Conservation (phyloP, 2,113 vertebrate genomes). For the Menura novaehollandiae region DNA sequence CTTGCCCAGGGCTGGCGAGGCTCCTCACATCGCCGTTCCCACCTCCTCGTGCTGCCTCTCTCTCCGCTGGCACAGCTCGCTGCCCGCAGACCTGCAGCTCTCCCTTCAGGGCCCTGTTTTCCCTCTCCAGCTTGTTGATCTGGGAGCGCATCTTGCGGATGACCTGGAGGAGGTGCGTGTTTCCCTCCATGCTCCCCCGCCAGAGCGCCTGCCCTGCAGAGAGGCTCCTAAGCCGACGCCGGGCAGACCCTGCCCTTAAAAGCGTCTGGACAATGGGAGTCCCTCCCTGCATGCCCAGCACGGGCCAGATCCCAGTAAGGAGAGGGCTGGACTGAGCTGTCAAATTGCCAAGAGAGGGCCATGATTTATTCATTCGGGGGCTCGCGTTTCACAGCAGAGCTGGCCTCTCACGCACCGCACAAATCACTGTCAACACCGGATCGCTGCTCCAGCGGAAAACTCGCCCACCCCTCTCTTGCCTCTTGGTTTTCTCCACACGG, state of each 20-base stretch:
- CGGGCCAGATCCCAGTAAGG: constrained; percentile 75
- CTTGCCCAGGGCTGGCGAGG: fast-evolving
- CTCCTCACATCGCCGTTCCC: background rate
- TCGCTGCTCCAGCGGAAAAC: background rate
- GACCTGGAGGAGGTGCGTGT: constrained; percentile 74
- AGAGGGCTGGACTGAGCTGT: constrained; percentile 31
- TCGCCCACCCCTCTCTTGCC: background rate
- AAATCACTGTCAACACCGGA: constrained; percentile 17
- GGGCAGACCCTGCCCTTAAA: background rate
- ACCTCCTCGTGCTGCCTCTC: background rate
- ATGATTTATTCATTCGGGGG: constrained; percentile 88
- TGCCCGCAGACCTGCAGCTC: constrained; percentile 47
- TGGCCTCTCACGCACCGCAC: background rate
- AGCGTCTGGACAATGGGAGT: constrained; percentile 35
- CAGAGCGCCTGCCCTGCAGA: background rate
- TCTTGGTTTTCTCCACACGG: background rate
- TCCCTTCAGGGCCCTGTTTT: constrained; percentile 80
- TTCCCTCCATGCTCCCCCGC: constrained; percentile 76
- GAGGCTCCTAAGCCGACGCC: background rate
- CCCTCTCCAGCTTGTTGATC: constrained; percentile 82
- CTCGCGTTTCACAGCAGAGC: constrained; percentile 78
- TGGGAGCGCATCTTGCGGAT: constrained; percentile 85
- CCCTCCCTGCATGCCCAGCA: constrained; percentile 63
- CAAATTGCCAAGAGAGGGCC: constrained; percentile 43
- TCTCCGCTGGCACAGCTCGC: background rate